Evolutionary conservation across 2,797 vertebrate species (phyloP).

Genomic region (Poecile montanus): DNA sequence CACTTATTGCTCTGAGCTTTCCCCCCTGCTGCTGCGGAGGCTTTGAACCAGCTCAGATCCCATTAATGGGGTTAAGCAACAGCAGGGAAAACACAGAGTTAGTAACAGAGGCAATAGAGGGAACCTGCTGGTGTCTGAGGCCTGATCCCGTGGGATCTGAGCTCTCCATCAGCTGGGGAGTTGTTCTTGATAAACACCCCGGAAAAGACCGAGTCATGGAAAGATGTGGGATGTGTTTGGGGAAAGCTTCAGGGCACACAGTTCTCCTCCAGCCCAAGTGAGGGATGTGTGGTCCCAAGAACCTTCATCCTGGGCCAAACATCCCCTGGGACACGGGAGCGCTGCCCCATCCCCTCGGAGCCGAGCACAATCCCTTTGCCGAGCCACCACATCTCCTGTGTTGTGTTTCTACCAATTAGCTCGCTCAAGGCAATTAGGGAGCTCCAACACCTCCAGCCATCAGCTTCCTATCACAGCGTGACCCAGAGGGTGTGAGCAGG

Average conservation of each 20-base stretch:
- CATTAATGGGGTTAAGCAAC: background rate
- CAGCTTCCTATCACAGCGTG: accelerated
- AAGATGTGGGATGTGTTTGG: accelerated
- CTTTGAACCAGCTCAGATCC: slow-evolving; percentile 45
- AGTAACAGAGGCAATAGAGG: background rate
- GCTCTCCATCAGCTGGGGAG: background rate
- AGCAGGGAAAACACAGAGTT: background rate
- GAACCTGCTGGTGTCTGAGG: background rate
- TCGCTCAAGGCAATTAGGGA: background rate
- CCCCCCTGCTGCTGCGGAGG: slow-evolving; percentile 16
- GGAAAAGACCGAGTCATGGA: background rate
- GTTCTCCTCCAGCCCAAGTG: accelerated
- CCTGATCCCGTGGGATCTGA: background rate
- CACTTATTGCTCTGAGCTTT: slow-evolving; percentile 12
- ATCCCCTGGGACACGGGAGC: accelerated
- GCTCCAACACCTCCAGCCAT: slow-evolving; percentile 2
- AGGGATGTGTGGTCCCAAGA: accelerated
- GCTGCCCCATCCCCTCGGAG: accelerated
- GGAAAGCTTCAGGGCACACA: accelerated
- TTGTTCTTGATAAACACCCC: accelerated
- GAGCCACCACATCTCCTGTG: accelerated
- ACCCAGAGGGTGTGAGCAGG: background rate
- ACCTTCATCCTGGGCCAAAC: accelerated
- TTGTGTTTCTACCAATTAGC: background rate
- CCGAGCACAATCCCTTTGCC: accelerated